Base-by-base conservation (phyloP, 2,888 invertebrate species). In the Meliscaeva auricollis region DNA sequence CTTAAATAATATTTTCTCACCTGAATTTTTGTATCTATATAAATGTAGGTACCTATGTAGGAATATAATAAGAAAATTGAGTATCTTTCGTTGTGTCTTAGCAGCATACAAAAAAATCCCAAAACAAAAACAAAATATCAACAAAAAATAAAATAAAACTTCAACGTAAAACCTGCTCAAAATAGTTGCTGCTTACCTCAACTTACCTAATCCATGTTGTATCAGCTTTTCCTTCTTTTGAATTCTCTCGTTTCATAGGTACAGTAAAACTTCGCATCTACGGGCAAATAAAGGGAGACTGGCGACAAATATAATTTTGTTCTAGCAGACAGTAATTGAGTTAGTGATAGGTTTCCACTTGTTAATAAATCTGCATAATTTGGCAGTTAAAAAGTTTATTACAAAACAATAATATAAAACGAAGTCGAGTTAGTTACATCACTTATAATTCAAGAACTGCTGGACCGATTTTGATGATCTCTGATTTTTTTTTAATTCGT, bases 141-240 rank as follows among this genome's bases (percentile, higher is more conserved):
- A 69, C 30, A 17, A n/a, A 58, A 66, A 64, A 35, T 35, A 41
- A 30, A 77, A 8, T 13, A 50, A 41, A n/a, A 22, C 20, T 41
- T 38, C 35, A 72, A 74, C 52, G 30, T 17, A 76, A 78, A 79
- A 79, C 80, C 75, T 75, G 84, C 84, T 76, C 58, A 64, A 74
- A 78, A 70, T 79, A 70, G 70, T 56, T 69, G 44, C 41, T 80
- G 72, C 70, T 84, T 80, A 76, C 79, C 79, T 75, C 70, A 66
- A 79, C 84, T 84, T 84, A 72, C 75, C 84, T 80, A 84, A 84
- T 80, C 80, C 80, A 75, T 84, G 80, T 80, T 62, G n/a, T 44
- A 41, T 60, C 44, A 11, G 62, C 79, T 75, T 38, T 56, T 62
- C 75, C 58, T 62, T 73, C 82, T 62, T 46, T 66, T 22, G 15